Percentiles rank a stretch among this genome's conserved stretches.
These are phyloP conservation scores for Scrobipalpa atriplicella DNA, from an alignment of 2,888 invertebrate species.

Conservation along the genomic window DNA sequence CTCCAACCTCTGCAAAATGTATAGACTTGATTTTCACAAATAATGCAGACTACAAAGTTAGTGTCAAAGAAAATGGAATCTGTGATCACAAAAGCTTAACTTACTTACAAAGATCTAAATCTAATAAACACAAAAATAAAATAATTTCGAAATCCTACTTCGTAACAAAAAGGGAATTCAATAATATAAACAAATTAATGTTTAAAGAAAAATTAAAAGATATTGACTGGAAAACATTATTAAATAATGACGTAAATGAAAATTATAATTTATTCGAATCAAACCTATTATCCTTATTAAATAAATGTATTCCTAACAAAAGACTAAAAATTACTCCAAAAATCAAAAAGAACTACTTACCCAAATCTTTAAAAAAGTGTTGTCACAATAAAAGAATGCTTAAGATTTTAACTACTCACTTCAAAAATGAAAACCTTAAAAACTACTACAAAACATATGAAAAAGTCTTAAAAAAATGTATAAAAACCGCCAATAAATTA, in stretches of 20 bases:
- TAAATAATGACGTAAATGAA: not conserved
- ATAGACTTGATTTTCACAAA: not conserved
- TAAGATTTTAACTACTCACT: not conserved
- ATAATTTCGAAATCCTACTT: not conserved
- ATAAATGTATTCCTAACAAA: not conserved
- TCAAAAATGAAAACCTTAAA: not conserved
- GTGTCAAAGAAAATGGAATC: not conserved
- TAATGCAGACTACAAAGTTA: not conserved
- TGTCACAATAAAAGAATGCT: not conserved
- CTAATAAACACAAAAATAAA: not conserved
- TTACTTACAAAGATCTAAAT: not conserved
- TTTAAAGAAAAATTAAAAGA: not conserved
- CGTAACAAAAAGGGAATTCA: not conserved
- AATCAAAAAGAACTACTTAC: not conserved
- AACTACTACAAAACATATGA: not conserved
- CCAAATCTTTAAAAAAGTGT: not conserved
- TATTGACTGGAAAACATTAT: not conserved
- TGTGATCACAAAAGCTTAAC: not conserved
- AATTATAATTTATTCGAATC: not conserved
- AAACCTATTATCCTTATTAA: not conserved
- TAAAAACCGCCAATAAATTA: not conserved
- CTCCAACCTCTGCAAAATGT: not conserved
- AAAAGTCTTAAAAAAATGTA: not conserved
- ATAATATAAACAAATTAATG: not conserved
- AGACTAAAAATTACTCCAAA: not conserved